These are phyloP conservation scores for Smithornis capensis DNA, from an alignment of 2,113 vertebrate species.

Conservation along the genomic window DNA sequence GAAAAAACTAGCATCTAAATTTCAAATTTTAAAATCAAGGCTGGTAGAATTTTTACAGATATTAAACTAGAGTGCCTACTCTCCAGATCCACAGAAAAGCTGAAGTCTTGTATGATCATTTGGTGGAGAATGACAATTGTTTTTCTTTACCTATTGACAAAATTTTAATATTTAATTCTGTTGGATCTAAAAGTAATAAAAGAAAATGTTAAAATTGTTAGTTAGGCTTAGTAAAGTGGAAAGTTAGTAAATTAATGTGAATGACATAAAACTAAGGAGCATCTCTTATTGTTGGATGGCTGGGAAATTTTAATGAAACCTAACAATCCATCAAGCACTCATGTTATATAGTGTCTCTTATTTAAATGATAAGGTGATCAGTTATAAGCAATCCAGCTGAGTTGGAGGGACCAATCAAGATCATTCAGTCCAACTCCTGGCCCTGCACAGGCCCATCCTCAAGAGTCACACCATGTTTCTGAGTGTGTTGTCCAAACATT, in stretches of 20 bases:
- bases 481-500: not conserved
- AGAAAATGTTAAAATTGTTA: not conserved
- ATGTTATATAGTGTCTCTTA: not conserved
- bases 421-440: not conserved
- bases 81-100: not conserved
- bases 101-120: not conserved
- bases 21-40: not conserved
- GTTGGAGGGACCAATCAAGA: not conserved
- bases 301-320: not conserved
- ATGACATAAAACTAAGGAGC: not conserved
- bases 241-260: not conserved
- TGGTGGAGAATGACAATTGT: not conserved
- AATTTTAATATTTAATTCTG: not conserved
- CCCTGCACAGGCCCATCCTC: not conserved
- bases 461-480: not conserved
- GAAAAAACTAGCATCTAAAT: not conserved
- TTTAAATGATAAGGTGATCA: not conserved
- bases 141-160: not conserved
- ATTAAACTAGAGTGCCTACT: not conserved
- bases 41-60: not conserved
- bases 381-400: not conserved
- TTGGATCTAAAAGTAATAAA: not conserved
- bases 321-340: rapidly evolving
- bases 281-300: not conserved
- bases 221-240: not conserved